A percentile compares a stretch with the other conserved stretches of the same genome.
Conservation (phyloP, 2,797 vertebrate genomes). For the Phoebastria nigripes region DNA sequence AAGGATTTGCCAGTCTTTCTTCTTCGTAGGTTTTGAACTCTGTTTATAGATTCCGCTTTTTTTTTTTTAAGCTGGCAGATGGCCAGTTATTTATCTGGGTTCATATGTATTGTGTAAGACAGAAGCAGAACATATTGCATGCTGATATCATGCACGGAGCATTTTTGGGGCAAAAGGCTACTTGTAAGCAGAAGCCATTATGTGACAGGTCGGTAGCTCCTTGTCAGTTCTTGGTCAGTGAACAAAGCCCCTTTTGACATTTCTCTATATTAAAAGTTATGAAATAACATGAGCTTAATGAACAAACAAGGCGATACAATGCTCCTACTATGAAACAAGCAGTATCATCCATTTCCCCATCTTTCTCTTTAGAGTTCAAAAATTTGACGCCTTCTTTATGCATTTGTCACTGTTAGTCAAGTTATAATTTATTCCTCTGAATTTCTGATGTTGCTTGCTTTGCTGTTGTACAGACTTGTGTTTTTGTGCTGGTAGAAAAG, state of each 20-base stretch:
- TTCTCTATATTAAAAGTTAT: not conserved
- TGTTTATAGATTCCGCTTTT: not conserved
- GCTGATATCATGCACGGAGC: not conserved
- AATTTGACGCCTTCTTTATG: not conserved
- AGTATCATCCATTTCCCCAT: not conserved
- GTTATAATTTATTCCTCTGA: not conserved
- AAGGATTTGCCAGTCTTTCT: constrained; percentile 10
- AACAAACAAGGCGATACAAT: not conserved
- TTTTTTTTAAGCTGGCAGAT: constrained; percentile 21
- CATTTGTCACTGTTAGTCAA: not conserved
- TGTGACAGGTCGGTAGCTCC: not conserved
- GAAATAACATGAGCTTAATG: not conserved
- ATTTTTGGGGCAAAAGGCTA: not conserved
- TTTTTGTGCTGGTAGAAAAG: not conserved
- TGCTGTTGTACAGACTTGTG: not conserved
- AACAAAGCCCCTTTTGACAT: constrained; percentile 39
- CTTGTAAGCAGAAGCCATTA: not conserved
- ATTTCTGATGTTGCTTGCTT: not conserved
- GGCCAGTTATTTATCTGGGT: constrained; percentile 23
- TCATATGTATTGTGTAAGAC: not conserved
- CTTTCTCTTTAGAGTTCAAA: not conserved
- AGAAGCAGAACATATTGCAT: not conserved
- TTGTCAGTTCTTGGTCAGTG: not conserved
- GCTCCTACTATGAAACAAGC: not conserved
- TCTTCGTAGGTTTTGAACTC: constrained; percentile 11